These are phyloP conservation scores for Pterocles burchelli DNA, from an alignment of 2,113 vertebrate genomes.

Conservation along the genomic window DNA sequence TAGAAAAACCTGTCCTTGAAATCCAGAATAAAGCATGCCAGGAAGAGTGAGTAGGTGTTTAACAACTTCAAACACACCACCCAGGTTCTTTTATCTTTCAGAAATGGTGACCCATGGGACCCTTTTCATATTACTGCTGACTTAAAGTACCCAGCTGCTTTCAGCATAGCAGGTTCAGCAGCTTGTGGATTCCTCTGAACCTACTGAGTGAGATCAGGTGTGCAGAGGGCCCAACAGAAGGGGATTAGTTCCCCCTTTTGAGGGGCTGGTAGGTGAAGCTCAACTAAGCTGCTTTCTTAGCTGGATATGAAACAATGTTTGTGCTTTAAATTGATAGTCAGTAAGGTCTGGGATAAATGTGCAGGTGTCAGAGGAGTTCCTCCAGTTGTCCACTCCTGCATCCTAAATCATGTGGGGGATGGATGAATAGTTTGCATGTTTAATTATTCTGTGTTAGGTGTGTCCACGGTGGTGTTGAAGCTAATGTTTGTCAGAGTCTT, in stretches of 20 bases:
- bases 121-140: neutral
- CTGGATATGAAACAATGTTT: neutral
- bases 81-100: conserved; percentile 4
- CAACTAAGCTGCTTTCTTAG: neutral
- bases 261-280: neutral
- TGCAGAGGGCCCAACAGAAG: accelerated
- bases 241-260: neutral
- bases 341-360: neutral
- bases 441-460: neutral
- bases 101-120: neutral
- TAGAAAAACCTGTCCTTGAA: conserved; percentile 21
- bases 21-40: neutral
- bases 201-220: neutral
- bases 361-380: neutral
- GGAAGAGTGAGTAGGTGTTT: neutral
- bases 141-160: neutral
- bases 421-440: neutral
- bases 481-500: neutral
- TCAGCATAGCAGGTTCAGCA: neutral
- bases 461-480: neutral
- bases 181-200: neutral
- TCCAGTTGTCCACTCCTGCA: neutral
- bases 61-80: neutral
- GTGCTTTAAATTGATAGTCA: neutral
- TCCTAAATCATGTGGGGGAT: accelerated